Conservation (phyloP, 2,113 vertebrate species). For the Cynocephalus volans region DNA sequence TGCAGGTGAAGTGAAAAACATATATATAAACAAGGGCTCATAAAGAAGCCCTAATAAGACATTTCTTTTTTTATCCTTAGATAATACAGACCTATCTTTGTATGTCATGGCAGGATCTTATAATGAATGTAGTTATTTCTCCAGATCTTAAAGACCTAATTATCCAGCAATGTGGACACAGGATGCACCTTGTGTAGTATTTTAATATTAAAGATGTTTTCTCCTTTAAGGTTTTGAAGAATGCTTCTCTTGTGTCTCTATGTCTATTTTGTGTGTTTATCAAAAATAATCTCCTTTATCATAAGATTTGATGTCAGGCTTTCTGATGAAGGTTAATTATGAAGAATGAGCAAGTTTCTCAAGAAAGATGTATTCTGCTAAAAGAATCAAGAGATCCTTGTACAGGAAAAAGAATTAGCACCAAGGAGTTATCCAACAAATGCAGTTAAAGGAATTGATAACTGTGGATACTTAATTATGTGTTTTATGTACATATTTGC, state of each 20-base stretch:
- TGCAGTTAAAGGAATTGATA: background rate
- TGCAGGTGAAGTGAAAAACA: background rate
- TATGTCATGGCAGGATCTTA: constrained; percentile 76
- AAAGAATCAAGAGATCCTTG: constrained; percentile 11
- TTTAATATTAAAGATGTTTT: constrained; percentile 78
- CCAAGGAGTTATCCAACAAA: background rate
- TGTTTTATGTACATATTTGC: background rate
- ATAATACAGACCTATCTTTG: constrained; percentile 66
- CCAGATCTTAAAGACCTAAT: constrained; percentile 83
- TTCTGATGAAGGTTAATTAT: constrained; percentile 60
- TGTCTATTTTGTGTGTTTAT: constrained; percentile 29
- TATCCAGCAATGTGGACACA: constrained; percentile 76
- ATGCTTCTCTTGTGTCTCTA: constrained; percentile 48
- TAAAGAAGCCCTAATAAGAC: background rate
- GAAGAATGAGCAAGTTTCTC: constrained; percentile 50
- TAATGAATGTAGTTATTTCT: constrained; percentile 85
- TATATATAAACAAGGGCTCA: background rate
- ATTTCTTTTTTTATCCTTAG: constrained; percentile 61
- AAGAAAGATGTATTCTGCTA: background rate
- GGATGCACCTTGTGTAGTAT: constrained; percentile 74
- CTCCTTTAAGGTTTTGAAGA: constrained; percentile 66
- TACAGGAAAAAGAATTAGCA: background rate
- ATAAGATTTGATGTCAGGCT: constrained; percentile 17
- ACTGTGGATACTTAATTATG: background rate
- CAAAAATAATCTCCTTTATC: background rate